A percentile compares a stretch with the other conserved stretches of the same genome.
These are phyloP conservation scores for Notechis scutatus DNA, from an alignment of 2,113 vertebrate genomes.

Conservation along the genomic window DNA sequence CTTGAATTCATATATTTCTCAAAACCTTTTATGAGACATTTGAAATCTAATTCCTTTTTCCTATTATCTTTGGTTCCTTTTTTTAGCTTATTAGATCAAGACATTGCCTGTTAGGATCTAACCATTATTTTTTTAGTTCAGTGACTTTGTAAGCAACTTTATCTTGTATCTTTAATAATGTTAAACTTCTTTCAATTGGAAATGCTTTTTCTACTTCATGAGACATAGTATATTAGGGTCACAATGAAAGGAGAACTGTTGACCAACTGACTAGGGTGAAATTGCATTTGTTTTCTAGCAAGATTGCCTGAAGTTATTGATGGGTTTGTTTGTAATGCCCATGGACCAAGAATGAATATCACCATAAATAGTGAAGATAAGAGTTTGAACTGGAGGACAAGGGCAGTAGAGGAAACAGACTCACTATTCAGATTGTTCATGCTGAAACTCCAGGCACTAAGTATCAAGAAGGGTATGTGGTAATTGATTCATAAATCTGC, in stretches of 20 bases:
- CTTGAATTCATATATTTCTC: constrained; percentile 21
- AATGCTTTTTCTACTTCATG: constrained; percentile 43
- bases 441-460: constrained; percentile 16
- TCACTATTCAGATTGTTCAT: constrained; percentile 45
- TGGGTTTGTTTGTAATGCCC: constrained; percentile 47
- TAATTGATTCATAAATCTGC: constrained; percentile 61
- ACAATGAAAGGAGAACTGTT: constrained; percentile 26
- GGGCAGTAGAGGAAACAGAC: constrained; percentile 45
- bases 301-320: constrained; percentile 51
- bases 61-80: constrained; percentile 44
- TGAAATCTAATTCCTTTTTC: constrained; percentile 43
- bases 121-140: constrained; percentile 50
- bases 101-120: constrained; percentile 43
- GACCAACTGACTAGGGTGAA: constrained; percentile 45
- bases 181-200: constrained; percentile 44
- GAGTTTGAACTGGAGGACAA: constrained; percentile 52
- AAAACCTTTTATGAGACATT: constrained; percentile 45
- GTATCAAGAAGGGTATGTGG: constrained; percentile 41
- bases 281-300: constrained; percentile 52
- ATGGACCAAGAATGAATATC: constrained; percentile 38
- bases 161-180: constrained; percentile 56
- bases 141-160: constrained; percentile 39
- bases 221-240: constrained; percentile 39
- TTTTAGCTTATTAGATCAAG: constrained; percentile 51
- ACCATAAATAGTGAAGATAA: constrained; percentile 57